Base-by-base conservation (phyloP, 2,888 invertebrate species). In the Pyralis farinalis region DNA sequence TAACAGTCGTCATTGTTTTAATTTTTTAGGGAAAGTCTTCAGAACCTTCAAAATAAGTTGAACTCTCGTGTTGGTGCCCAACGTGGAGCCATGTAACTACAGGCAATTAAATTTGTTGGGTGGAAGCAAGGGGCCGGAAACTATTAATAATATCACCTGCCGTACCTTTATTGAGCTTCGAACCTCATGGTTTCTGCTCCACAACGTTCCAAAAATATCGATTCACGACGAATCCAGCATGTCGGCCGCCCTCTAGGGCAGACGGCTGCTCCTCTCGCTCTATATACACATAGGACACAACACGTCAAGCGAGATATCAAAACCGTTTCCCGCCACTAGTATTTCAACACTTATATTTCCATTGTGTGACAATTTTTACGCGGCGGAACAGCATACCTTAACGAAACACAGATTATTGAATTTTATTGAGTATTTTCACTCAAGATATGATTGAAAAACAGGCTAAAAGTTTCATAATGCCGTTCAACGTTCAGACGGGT, bases 241-340 rank as follows among this genome's bases (percentile, higher is more conserved):
- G 86, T 84, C 86, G 84, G 81, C 79, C 83, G 83, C 83, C 85
- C 85, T 83, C 78, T 77, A 75, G 83, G 81, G 83, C 84, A 82
- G 83, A 82, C 85, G 72, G 84, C 73, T 80, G 84, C 73, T 80
- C 73, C 77, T 79, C 84, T 75, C 83, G 69, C 78, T 84, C 83
- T 85, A 83, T 65, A 73, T 77, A 84, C 84, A 87, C 86, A 86
- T 84, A 87, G 76, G 71, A 84, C 84, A 85, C 85, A 78, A 83
- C 87, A 88, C 85, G 87, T 84, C 87, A 86, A 77, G 78, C 78
- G 77, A 83, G 85, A 83, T 85, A 85, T 84, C 79, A 82, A 77
- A 86, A 84, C 82, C 75, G 81, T 87, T 88, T 88, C 88, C 88
- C 88, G 88, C 88, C 88, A 88, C 88, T 84, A 79, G 72, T 81